Base-by-base conservation (phyloP, 1,140 invertebrate species). In the Hermetia illucens region DNA sequence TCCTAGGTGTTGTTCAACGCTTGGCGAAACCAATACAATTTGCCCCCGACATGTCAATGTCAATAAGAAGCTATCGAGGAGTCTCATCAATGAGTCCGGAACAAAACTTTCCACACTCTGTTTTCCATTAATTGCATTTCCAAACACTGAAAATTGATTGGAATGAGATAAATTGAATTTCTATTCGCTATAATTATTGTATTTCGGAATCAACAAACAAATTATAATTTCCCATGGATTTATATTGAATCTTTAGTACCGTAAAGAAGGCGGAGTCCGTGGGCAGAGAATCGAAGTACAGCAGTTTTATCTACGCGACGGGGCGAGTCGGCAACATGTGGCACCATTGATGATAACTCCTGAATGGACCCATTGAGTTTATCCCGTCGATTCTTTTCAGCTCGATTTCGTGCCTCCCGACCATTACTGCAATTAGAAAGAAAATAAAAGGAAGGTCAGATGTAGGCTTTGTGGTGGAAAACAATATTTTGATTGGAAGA, bases 251-350 rank as follows among this genome's bases (percentile, higher is more conserved):
- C n/a, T n/a, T n/a, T n/a, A n/a, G n/a, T 45, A 60, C 58, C 53
- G 25, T 59, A 50, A 30, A 56, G 48, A 1, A 61, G 52, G n/a
- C 70, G 50, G 12, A 91, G 58, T 51, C 77, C 82, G 37, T 85
- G 79, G 18, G 86, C 75, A 16, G 85, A 76, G 36, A 93, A 72
- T 33, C 89, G 66, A 5, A 95, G 65, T 3, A 92, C 77, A 15
- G 82, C 87, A 9, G 88, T 89, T 61, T 94, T 94, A 65, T 94
- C 88, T 46, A 91, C 69, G 45, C 79, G 76, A 45, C 84, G 78
- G 0, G 77, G 69, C 42, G 85, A 79, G 49, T 72, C 75, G 8
- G 80, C 72, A 22, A 89, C 80, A 47, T 82, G 77, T 1, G 87
- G 88, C 20, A 94, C 79, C 45, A 92, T 68, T 8, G 71, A 65